A percentile compares a stretch with the other conserved stretches of the same genome.
Evolutionary conservation across 2,888 invertebrate genomes (phyloP).

Genomic region (Nemotelus nigrinus): DNA sequence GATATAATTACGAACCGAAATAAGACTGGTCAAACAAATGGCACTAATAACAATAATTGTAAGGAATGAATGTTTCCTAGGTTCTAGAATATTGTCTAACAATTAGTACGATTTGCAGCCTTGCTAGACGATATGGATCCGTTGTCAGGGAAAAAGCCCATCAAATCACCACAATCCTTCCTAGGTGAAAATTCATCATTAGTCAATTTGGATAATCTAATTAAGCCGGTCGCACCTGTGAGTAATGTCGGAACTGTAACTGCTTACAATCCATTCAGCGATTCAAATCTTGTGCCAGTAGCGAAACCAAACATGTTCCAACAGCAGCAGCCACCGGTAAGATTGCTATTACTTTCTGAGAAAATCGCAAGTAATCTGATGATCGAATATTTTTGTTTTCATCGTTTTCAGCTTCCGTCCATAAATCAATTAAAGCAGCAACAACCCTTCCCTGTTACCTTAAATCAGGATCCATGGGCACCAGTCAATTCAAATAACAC

Average conservation of each 20-base stretch:
- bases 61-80: slow-evolving; percentile 35
- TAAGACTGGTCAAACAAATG: slow-evolving; percentile 62
- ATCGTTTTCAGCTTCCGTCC: slow-evolving; percentile 63
- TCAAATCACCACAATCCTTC: slow-evolving; percentile 93
- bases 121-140: slow-evolving; percentile 65
- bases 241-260: slow-evolving; percentile 58
- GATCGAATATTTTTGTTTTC: slow-evolving; percentile 1
- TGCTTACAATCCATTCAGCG: slow-evolving; percentile 65
- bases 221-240: slow-evolving; percentile 68
- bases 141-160: slow-evolving; percentile 60
- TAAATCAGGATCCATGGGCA: slow-evolving; percentile 66
- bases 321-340: slow-evolving; percentile 65
- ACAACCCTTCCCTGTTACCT: slow-evolving; percentile 63
- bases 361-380: not conserved
- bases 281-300: slow-evolving; percentile 52
- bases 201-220: slow-evolving; percentile 97
- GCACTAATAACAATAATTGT: slow-evolving; percentile 63
- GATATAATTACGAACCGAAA: slow-evolving; percentile 85
- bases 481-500: slow-evolving; percentile 58
- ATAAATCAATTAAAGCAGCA: slow-evolving; percentile 66
- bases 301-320: slow-evolving; percentile 70
- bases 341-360: slow-evolving; percentile 46
- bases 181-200: slow-evolving; percentile 96
- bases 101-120: slow-evolving; percentile 54
- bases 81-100: not conserved